These are phyloP conservation scores for Crypturellus tataupa DNA, from an alignment of 2,797 vertebrate genomes.

Conservation along the genomic window DNA sequence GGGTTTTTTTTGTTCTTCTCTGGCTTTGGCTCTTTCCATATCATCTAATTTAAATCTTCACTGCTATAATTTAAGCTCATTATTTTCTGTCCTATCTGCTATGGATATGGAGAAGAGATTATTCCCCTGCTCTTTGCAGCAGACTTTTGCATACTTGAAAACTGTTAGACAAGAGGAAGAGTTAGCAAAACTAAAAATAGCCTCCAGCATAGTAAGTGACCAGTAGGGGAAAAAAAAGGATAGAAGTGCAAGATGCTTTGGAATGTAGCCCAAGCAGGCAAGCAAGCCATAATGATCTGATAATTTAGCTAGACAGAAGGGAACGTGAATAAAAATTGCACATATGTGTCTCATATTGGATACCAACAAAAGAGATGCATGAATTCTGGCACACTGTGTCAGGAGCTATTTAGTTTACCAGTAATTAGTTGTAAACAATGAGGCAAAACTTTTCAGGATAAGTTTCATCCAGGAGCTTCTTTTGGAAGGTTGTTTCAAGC, in stretches of 20 bases:
- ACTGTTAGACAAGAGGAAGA: neutral
- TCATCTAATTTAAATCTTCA: neutral
- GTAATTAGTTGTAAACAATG: slow-evolving; percentile 32
- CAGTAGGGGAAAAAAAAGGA: slow-evolving; percentile 8
- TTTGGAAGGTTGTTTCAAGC: neutral
- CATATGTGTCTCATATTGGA: slow-evolving; percentile 34
- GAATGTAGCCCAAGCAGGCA: slow-evolving; percentile 36
- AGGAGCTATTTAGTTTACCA: slow-evolving; percentile 31
- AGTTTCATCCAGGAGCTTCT: neutral
- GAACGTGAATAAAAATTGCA: slow-evolving; percentile 42
- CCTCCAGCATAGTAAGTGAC: slow-evolving; percentile 16
- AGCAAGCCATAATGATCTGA: slow-evolving; percentile 19
- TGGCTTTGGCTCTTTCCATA: neutral
- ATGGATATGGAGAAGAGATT: neutral
- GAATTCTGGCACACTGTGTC: slow-evolving; percentile 30
- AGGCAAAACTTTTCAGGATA: neutral
- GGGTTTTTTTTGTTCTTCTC: neutral
- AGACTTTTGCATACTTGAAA: neutral
- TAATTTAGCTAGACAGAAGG: slow-evolving; percentile 62
- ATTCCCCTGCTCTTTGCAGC: neutral
- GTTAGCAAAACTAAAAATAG: slow-evolving; percentile 29
- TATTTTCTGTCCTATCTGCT: neutral
- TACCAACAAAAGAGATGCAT: neutral
- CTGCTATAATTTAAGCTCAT: neutral
- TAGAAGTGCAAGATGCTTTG: neutral